Evolutionary conservation across 2,113 vertebrate genomes (phyloP), one percentile per base, ranked within the genome.

Genomic region (Acrocephalus kingi): DNA sequence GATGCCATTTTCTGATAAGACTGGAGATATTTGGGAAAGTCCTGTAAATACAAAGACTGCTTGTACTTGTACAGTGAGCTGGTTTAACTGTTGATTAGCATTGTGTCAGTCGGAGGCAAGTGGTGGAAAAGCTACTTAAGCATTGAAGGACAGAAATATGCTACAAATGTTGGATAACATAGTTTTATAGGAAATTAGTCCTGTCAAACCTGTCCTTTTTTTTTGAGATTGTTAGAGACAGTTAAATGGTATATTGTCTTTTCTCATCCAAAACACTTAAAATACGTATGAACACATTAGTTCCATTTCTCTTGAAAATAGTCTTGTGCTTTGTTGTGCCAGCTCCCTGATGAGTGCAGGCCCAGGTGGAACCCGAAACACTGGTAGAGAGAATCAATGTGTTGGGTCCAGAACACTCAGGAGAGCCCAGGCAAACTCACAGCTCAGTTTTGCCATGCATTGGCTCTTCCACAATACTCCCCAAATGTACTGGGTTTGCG

Each of bases 401-500:
- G 10, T 52, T 30, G 9, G 7, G 28, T 84, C 35, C 23, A 23
- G 27, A 82, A 9, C 6, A 43, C 37, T 54, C 43, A 49, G 54
- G 49, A 75, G 27, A 68, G 16, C 19, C 35, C 15, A 35, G 30
- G 59, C 2, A 9, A 86, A 18, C 35, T 71, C 25, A 11, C 6
- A 86, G 37, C 31, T 89, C 28, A 31, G 2, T 66, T 86, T 80
- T 73, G 37, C 52, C 1, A 2, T 5, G 1, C 1, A 3, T 30
- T 8, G 21, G 5, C 23, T 87, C 33, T 75, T 93, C 43, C 6
- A 7, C 7, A 3, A 0, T 39, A 55, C 14, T 74, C 33, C 23
- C 21, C 4, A 46, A 27, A 28, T 8, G 6, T n/a, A 9, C 24
- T 85, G 12, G 21, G 45, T 48, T 6, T 85, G 45, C 0, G 3